Evolutionary conservation across 2,797 vertebrate genomes (phyloP).

Genomic region (Muscicapa striata): DNA sequence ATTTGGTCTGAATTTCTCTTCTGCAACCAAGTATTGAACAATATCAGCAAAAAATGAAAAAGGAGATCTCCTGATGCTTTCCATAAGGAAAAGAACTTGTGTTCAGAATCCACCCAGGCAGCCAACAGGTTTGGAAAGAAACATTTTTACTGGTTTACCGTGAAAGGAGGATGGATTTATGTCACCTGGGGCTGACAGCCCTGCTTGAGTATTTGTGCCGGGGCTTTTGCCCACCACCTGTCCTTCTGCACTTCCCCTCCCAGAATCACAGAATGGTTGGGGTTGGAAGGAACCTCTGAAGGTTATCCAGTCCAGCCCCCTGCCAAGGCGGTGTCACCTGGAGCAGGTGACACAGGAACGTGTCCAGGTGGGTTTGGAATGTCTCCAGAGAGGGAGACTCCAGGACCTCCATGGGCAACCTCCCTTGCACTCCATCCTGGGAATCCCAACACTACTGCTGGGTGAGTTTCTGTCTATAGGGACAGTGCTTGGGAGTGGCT

Average conservation of each 20-base stretch:
- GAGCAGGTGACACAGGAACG: not conserved
- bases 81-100: not conserved
- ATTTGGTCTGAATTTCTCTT: not conserved
- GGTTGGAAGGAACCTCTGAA: not conserved
- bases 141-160: not conserved
- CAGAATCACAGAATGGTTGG: not conserved
- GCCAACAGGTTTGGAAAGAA: not conserved
- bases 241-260: not conserved
- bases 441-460: accelerated
- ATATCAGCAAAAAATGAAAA: not conserved
- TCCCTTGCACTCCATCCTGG: accelerated
- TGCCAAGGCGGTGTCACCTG: not conserved
- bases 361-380: not conserved
- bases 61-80: not conserved
- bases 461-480: accelerated
- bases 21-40: accelerated
- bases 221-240: not conserved
- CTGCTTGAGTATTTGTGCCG: not conserved
- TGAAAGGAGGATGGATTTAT: accelerated
- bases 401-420: not conserved
- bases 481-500: accelerated
- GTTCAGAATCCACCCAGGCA: accelerated
- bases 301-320: accelerated
- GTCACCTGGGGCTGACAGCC: accelerated
- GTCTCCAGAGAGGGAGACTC: not conserved